A percentile compares a stretch with the other conserved stretches of the same genome.
phyloP scores from a whole-genome alignment of 1,140 invertebrate genomes.

The Epicauta chinensis region DNA sequence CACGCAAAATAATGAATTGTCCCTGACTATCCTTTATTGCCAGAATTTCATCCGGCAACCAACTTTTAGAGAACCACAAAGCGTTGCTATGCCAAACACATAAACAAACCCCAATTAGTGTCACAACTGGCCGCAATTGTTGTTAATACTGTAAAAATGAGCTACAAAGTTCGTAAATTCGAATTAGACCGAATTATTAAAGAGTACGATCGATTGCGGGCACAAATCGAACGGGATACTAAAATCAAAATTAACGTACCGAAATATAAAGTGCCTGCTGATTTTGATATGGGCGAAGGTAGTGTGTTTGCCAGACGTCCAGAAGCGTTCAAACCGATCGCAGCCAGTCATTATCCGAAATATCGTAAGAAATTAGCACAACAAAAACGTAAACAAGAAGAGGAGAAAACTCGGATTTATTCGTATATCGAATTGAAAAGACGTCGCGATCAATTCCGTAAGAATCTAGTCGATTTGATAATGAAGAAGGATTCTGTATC shows the following conservation, averaged over 20 bases:
- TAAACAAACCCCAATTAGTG: too few species aligned
- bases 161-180: too few species aligned
- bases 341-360: constrained; percentile 38
- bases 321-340: constrained; percentile 45
- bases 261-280: constrained; percentile 45
- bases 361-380: constrained; percentile 34
- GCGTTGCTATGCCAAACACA: too few species aligned
- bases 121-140: too few species aligned
- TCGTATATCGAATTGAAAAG: constrained; percentile 62
- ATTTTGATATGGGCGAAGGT: constrained; percentile 45
- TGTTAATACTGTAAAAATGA: too few species aligned
- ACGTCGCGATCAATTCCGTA: constrained; percentile 75
- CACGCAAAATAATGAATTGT: too few species aligned
- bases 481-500: constrained; percentile 38
- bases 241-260: constrained; percentile 42
- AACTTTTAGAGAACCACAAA: too few species aligned
- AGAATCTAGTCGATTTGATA: constrained; percentile 63
- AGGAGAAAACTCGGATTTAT: constrained; percentile 44
- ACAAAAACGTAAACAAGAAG: constrained; percentile 26
- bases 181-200: too few species aligned
- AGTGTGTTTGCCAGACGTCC: constrained; percentile 48
- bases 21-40: too few species aligned
- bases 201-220: too few species aligned
- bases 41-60: too few species aligned
- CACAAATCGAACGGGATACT: too few species aligned